Conservation (phyloP, 2,797 vertebrate species). For the Apogon talboti region DNA sequence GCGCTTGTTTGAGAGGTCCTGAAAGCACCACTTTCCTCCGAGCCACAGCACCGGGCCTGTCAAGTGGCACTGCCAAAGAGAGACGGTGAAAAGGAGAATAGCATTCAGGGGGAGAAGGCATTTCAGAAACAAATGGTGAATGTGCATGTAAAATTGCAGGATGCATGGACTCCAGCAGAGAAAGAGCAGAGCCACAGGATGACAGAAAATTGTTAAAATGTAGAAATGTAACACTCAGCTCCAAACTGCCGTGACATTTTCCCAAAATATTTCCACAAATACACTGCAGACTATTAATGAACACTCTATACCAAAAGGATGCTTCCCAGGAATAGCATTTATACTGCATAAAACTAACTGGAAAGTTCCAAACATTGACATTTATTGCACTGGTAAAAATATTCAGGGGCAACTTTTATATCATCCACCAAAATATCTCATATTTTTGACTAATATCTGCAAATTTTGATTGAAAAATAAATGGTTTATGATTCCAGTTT, state of each 20-base stretch:
- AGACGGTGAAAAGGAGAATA: constrained; percentile 13
- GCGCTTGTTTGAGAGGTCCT: constrained; percentile 34
- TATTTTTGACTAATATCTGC: too few species aligned
- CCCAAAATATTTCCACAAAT: neutral
- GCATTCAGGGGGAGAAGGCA: constrained; percentile 19
- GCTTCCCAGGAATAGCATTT: too few species aligned
- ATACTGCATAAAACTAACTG: too few species aligned
- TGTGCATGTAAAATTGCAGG: constrained; percentile 18
- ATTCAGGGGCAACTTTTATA: too few species aligned
- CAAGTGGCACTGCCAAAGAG: constrained; percentile 26
- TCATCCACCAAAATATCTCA: too few species aligned
- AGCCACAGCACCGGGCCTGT: constrained; percentile 40
- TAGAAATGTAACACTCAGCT: constrained; percentile 5
- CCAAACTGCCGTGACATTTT: neutral
- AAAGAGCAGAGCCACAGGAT: neutral
- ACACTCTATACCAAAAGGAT: neutral
- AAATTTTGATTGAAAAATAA: too few species aligned
- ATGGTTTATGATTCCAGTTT: too few species aligned
- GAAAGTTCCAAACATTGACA: too few species aligned
- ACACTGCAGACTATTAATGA: neutral
- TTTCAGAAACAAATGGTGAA: constrained; percentile 19
- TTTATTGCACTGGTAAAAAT: too few species aligned
- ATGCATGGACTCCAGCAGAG: constrained; percentile 7
- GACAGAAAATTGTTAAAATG: neutral
- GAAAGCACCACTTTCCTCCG: constrained; percentile 41